These are phyloP conservation scores for Brachyhypopomus occidentalis DNA, from an alignment of 2,113 vertebrate species.

Conservation along the genomic window DNA sequence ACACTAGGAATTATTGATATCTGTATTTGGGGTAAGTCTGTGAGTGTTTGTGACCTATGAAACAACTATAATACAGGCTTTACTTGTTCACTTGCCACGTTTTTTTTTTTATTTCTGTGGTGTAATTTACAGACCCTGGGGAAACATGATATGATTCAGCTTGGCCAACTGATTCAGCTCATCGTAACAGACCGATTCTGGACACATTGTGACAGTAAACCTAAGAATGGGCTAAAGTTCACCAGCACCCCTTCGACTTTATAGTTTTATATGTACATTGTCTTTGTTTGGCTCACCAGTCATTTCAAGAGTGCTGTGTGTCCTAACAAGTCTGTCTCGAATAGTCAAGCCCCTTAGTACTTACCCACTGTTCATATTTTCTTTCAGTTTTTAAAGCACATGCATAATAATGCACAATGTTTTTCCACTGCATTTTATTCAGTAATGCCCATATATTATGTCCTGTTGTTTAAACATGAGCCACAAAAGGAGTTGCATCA, in stretches of 20 bases:
- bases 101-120: neutral
- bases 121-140: conserved; percentile 38
- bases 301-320: conserved; percentile 37
- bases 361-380: conserved; percentile 24
- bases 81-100: neutral
- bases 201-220: conserved; percentile 50
- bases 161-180: conserved; percentile 35
- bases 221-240: conserved; percentile 58
- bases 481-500: conserved; percentile 16
- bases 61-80: neutral
- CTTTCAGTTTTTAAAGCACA: conserved; percentile 1
- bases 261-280: conserved; percentile 69
- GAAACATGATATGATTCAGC: conserved; percentile 30
- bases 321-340: conserved; percentile 21
- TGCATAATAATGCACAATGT: neutral
- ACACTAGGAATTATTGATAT: conserved; percentile 22
- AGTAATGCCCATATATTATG: conserved; percentile 6
- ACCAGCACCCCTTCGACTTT: conserved; percentile 67
- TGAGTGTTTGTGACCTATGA: neutral
- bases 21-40: conserved; percentile 41
- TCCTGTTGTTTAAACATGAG: conserved; percentile 31
- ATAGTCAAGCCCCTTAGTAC: conserved; percentile 21
- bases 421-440: conserved; percentile 17
- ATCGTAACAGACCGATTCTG: conserved; percentile 52
- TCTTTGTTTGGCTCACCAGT: conserved; percentile 57